A percentile compares a stretch with the other conserved stretches of the same genome.
These are phyloP conservation scores for Staurois parvus DNA, from an alignment of 2,797 vertebrate species.

Conservation along the genomic window DNA sequence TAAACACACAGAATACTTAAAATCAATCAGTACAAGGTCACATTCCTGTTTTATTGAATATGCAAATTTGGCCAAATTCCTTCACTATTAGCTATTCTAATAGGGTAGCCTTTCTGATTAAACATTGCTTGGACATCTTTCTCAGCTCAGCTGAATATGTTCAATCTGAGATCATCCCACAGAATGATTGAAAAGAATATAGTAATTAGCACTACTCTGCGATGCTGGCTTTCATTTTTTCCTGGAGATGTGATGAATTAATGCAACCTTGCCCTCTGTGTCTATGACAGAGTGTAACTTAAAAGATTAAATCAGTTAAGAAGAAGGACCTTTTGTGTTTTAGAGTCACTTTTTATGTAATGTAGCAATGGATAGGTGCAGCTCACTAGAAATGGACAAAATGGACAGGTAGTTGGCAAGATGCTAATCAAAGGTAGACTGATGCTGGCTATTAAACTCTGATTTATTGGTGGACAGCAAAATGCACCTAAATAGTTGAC, in stretches of 20 bases:
- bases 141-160: slow-evolving; percentile 32
- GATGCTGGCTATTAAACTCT: no score
- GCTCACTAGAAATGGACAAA: no score
- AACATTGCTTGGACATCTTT: slow-evolving; percentile 44
- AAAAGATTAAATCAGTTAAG: not conserved
- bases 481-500: no score
- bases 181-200: slow-evolving; percentile 25
- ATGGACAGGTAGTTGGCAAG: no score
- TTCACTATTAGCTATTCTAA: slow-evolving; percentile 51
- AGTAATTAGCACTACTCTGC: not conserved
- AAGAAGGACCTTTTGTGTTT: not conserved
- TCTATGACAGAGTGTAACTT: not conserved
- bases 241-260: not conserved
- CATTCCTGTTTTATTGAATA: slow-evolving; percentile 51
- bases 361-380: no score
- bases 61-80: slow-evolving; percentile 38
- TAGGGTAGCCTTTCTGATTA: slow-evolving; percentile 43
- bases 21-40: slow-evolving; percentile 55
- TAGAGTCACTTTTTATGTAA: no score
- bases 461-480: no score
- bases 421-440: no score
- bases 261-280: not conserved
- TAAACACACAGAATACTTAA: slow-evolving; percentile 49
- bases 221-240: not conserved
- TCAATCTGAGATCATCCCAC: slow-evolving; percentile 38